Conservation (phyloP, 2,888 invertebrate species). For the Gryllus longicercus region DNA sequence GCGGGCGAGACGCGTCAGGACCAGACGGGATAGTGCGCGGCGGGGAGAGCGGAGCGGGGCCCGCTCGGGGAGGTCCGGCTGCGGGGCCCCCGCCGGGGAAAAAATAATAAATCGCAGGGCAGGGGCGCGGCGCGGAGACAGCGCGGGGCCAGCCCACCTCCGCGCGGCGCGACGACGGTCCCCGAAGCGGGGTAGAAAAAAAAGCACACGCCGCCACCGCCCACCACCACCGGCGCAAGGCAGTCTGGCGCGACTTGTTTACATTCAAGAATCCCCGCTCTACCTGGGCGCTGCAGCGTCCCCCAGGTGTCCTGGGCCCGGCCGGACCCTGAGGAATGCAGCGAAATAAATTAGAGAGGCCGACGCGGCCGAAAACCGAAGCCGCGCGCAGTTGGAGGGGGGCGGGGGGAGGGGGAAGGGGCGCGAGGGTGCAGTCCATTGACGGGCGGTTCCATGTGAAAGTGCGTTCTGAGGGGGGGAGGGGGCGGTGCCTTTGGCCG, state of each 20-base stretch:
- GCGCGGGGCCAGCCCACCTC: background rate
- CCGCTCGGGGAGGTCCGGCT: no score
- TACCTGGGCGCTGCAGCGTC: constrained; percentile 21
- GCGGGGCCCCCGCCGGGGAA: background rate
- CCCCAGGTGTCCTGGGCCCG: constrained; percentile 31
- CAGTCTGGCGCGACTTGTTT: constrained; percentile 33
- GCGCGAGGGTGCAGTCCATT: background rate
- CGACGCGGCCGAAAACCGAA: background rate
- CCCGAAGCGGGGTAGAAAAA: background rate
- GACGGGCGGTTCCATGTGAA: constrained; percentile 24
- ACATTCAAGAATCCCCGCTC: constrained; percentile 27
- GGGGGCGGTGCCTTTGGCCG: constrained; percentile 1
- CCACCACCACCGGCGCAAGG: constrained; percentile 30
- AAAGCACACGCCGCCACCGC: background rate
- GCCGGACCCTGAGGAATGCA: constrained; percentile 31
- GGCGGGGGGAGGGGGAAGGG: background rate
- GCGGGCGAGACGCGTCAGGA: no score
- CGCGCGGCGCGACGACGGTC: background rate
- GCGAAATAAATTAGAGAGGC: constrained; percentile 35
- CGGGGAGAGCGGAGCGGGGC: no score
- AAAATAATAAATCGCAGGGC: background rate
- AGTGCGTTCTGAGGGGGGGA: background rate
- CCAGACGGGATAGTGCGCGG: no score
- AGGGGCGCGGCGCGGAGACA: background rate
- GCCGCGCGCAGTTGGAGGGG: no score